Evolutionary conservation across 2,113 vertebrate species (phyloP).

Genomic region (Anguilla rostrata): DNA sequence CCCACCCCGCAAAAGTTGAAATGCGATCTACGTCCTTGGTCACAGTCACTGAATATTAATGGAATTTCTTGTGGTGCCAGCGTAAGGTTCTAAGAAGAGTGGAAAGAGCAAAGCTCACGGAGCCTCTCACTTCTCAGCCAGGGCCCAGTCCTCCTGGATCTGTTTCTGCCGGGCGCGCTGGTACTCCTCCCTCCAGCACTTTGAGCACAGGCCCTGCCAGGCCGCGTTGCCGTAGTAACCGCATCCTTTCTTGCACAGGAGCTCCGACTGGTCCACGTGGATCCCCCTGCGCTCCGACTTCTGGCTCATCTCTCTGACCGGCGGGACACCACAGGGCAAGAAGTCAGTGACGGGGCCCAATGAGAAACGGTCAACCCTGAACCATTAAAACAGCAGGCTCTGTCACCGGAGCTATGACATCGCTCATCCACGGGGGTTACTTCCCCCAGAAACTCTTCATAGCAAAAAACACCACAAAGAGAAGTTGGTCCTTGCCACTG

Average conservation of each 20-base stretch:
- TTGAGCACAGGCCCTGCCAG: constrained; percentile 94
- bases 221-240: constrained; percentile 92
- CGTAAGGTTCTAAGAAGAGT: neutral
- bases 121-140: constrained; percentile 82
- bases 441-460: neutral
- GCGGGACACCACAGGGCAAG: neutral
- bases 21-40: too few relatives aligned
- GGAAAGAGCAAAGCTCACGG: neutral
- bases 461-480: neutral
- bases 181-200: constrained; percentile 94
- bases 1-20: too few relatives aligned
- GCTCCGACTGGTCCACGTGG: constrained; percentile 90
- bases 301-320: constrained; percentile 81
- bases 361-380: neutral
- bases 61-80: neutral
- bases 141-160: constrained; percentile 93
- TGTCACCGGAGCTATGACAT: neutral
- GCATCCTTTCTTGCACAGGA: constrained; percentile 95
- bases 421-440: neutral
- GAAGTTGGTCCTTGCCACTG: neutral
- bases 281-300: constrained; percentile 87
- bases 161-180: constrained; percentile 86
- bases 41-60: neutral
- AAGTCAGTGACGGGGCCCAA: neutral
- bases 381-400: neutral